Conservation (phyloP, 2,113 vertebrate species). For the Macquaria australasica region DNA sequence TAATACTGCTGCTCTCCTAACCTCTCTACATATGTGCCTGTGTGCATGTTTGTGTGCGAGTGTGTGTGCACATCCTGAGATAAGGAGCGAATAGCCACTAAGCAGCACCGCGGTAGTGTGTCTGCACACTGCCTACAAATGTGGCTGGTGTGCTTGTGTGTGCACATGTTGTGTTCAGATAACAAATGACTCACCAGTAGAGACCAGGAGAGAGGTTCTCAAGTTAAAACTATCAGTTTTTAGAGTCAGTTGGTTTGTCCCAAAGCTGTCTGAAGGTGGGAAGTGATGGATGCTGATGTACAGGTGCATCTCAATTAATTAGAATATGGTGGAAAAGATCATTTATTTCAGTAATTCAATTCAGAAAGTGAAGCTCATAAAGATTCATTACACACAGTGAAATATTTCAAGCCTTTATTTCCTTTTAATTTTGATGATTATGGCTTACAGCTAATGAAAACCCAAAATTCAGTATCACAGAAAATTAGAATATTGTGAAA, state of each 20-base stretch:
- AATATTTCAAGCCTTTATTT: too few species aligned
- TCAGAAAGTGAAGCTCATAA: too few species aligned
- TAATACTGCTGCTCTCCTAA: constrained; percentile 23
- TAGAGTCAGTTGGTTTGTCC: neutral
- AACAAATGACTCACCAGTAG: constrained; percentile 37
- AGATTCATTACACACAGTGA: too few species aligned
- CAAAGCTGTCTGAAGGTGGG: neutral
- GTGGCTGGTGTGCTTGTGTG: neutral
- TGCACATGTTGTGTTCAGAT: constrained; percentile 26
- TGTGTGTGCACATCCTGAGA: constrained; percentile 23
- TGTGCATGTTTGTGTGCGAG: neutral
- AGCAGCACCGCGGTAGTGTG: too few species aligned
- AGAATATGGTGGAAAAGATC: too few species aligned
- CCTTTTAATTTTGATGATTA: too few species aligned
- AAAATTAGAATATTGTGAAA: too few species aligned
- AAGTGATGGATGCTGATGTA: neutral
- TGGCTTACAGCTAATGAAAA: too few species aligned
- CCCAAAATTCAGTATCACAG: too few species aligned
- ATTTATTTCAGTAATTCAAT: too few species aligned
- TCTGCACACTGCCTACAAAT: neutral
- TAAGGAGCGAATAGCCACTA: constrained; percentile 20
- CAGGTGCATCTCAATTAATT: too few species aligned
- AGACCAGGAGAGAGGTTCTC: constrained; percentile 8
- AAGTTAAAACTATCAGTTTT: constrained; percentile 25
- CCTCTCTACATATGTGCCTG: neutral